Conservation (phyloP, 2,888 invertebrate species). For the Sinodicranocentrus sp. region DNA sequence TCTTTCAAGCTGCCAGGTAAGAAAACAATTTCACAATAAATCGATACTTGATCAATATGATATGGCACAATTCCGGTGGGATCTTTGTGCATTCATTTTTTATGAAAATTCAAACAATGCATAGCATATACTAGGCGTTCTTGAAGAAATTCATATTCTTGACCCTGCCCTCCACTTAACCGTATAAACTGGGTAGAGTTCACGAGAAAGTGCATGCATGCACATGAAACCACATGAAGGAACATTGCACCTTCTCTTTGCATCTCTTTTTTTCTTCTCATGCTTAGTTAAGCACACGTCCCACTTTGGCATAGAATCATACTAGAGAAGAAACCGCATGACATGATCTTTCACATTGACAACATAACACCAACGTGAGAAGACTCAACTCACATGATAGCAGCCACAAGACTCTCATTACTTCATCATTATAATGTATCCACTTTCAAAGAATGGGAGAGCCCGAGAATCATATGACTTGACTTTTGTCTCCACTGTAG, state of each 20-base stretch:
- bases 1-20: slow-evolving; percentile 61
- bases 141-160: slow-evolving; percentile 2
- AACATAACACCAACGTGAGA: slow-evolving; percentile 16
- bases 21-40: background rate
- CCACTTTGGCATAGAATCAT: slow-evolving; percentile 39
- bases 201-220: background rate
- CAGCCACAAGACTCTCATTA: slow-evolving; percentile 46
- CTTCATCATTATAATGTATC: slow-evolving; percentile 18
- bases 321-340: slow-evolving; percentile 51
- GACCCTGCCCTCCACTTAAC: slow-evolving; percentile 11
- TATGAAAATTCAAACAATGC: background rate
- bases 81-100: background rate
- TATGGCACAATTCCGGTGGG: background rate
- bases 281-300: background rate
- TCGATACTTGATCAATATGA: background rate
- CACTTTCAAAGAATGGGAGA: background rate
- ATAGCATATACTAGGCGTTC: too few relatives aligned
- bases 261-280: slow-evolving; percentile 5
- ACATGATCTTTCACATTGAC: slow-evolving; percentile 30
- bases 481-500: background rate
- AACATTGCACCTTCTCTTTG: slow-evolving; percentile 36
- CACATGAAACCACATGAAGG: slow-evolving; percentile 67
- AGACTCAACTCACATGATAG: slow-evolving; percentile 51
- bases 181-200: background rate
- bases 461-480: slow-evolving; percentile 54